Evolutionary conservation across 2,113 vertebrate species (phyloP).

Genomic region (Raja brachyura): DNA sequence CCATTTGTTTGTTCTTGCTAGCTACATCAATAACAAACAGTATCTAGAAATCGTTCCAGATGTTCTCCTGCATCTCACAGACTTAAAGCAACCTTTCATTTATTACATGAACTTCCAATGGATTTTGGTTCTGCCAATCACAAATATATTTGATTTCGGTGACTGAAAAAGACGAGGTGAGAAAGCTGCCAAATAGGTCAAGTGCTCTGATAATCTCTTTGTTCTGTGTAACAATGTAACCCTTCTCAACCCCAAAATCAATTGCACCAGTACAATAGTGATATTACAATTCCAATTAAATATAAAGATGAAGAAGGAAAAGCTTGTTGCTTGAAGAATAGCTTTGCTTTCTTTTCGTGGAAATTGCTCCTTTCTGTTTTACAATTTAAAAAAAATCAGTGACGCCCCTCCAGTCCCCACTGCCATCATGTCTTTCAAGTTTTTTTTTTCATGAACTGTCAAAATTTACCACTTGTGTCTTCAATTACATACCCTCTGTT

Average conservation of each 20-base stretch:
- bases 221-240: not conserved
- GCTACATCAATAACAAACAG: not conserved
- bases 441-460: not conserved
- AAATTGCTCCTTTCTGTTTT: not conserved
- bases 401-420: not conserved
- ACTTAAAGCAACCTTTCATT: not conserved
- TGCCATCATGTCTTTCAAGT: not conserved
- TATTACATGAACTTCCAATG: constrained; percentile 7
- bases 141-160: not conserved
- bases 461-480: not conserved
- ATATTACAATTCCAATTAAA: not conserved
- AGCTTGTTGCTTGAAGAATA: not conserved
- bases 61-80: not conserved
- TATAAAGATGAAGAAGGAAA: not conserved
- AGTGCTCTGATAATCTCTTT: not conserved
- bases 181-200: not conserved
- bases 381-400: not conserved
- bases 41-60: not conserved
- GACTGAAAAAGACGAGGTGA: not conserved
- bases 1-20: not conserved
- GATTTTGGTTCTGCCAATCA: not conserved
- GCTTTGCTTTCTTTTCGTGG: not conserved
- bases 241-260: not conserved
- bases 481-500: not conserved
- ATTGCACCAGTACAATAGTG: not conserved